These are phyloP conservation scores for Tigriopus japonicus DNA, from an alignment of 1,140 invertebrate genomes.

Conservation along the genomic window DNA sequence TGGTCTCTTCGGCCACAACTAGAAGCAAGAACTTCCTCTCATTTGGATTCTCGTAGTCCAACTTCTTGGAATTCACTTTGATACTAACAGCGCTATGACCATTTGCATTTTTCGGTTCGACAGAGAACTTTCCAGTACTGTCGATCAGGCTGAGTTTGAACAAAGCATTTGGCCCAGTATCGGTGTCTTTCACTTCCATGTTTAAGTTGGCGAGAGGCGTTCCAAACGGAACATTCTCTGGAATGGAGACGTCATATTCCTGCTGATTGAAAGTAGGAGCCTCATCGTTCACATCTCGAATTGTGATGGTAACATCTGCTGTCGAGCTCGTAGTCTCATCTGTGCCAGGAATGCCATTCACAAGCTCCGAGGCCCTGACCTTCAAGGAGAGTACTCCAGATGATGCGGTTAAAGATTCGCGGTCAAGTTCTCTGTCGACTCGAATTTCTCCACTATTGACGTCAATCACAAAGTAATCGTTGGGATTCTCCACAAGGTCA, in stretches of 20 bases:
- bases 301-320: slow-evolving; percentile 46
- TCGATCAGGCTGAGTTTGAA: slow-evolving; percentile 34
- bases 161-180: slow-evolving; percentile 32
- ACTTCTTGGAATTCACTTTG: slow-evolving; percentile 49
- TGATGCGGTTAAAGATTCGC: slow-evolving; percentile 53
- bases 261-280: slow-evolving; percentile 42
- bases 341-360: slow-evolving; percentile 33
- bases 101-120: slow-evolving; percentile 54
- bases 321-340: slow-evolving; percentile 16
- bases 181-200: slow-evolving; percentile 66
- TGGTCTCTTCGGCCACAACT: slow-evolving; percentile 28
- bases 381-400: slow-evolving; percentile 50
- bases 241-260: slow-evolving; percentile 56
- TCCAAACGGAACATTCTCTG: slow-evolving; percentile 58
- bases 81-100: slow-evolving; percentile 62
- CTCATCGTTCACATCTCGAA: slow-evolving; percentile 84
- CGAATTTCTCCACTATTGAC: slow-evolving; percentile 50
- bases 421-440: slow-evolving; percentile 60
- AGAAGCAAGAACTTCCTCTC: slow-evolving; percentile 73
- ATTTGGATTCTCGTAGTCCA: slow-evolving; percentile 81
- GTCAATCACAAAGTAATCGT: slow-evolving; percentile 62
- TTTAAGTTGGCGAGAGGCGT: slow-evolving; percentile 59
- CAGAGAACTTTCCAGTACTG: slow-evolving; percentile 54
- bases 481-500: slow-evolving; percentile 43
- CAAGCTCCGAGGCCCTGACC: slow-evolving; percentile 46